A percentile compares a stretch with the other conserved stretches of the same genome.
Evolutionary conservation across 2,797 vertebrate genomes (phyloP).

Genomic region (Cuculus canorus): DNA sequence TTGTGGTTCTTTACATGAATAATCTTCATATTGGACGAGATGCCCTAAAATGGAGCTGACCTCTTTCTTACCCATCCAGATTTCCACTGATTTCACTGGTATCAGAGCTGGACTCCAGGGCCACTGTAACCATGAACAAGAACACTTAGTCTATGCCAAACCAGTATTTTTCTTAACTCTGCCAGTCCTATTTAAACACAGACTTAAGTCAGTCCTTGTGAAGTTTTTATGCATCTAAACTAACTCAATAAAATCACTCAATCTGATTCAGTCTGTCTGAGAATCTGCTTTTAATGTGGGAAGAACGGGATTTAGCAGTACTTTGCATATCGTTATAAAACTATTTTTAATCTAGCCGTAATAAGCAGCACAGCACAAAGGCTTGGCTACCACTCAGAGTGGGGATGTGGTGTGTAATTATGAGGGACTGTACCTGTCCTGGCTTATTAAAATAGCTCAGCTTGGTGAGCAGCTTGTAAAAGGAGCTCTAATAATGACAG

Average conservation of each 20-base stretch:
- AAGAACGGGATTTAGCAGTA: neutral
- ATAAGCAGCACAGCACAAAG: neutral
- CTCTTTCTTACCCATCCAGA: neutral
- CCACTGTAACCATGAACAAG: neutral
- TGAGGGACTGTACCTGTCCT: neutral
- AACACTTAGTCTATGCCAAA: neutral
- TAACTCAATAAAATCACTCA: neutral
- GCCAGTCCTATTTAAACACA: neutral
- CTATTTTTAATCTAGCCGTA: neutral
- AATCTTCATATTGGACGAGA: neutral
- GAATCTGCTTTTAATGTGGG: conserved; percentile 40
- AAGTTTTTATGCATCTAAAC: neutral
- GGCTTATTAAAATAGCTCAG: neutral
- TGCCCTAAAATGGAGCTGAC: neutral
- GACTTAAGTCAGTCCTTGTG: neutral
- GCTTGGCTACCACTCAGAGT: neutral
- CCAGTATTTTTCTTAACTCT: neutral
- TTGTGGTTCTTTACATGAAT: neutral
- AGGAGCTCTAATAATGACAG: neutral
- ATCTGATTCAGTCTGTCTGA: neutral
- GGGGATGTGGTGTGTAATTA: neutral
- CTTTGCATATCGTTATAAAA: conserved; percentile 23
- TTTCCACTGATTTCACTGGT: neutral
- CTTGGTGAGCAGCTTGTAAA: neutral
- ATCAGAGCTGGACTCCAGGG: rapidly evolving